Base-by-base conservation (phyloP, 2,888 invertebrate genomes). In the Dynastes tityus region DNA sequence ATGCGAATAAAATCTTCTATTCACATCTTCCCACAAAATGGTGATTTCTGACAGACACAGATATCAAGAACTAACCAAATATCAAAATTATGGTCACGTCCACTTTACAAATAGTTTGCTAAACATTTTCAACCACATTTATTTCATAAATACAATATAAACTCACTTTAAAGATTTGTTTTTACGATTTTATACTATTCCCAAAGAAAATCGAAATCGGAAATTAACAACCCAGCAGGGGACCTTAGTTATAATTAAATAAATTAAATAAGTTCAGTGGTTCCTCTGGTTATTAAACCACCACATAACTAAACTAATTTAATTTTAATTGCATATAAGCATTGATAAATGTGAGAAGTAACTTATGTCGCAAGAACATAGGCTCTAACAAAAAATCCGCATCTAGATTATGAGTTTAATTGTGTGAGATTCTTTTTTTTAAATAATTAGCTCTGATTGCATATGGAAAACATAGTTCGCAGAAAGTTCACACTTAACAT, bases 251-350 rank as follows among this genome's bases (percentile, higher is more conserved):
- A 32, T 32, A 32, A 32, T 32, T 32, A 32, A 55, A 6, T 61
- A 11, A 29, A 27, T 27, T 27, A 4, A 61, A 61, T 22, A 6
- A 29, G 29, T 16, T 61, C 8, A 29, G 9, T 55, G n/a, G 5
- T 55, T 55, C 53, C 53, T 27, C 9, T 13, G 0, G 22, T 27
- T 61, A 27, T 61, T 29, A 61, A 61, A 61, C 29, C 22, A n/a
- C 55, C 55, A 1, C 55, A n/a, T n/a, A 53, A 53, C 53, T 53
- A 53, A 0, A n/a, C 53, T n/a, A 55, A 55, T 16, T 55, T n/a
- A 55, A 55, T 55, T 55, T 16, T 55, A 55, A 55, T 55, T 55
- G 16, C 53, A 55, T n/a, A 55, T 16, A n/a, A 55, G 53, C 53
- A 55, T 55, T 16, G 16, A 55, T 55, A 55, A 55, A 55, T n/a